phyloP scores from a whole-genome alignment of 1,140 invertebrate species.

The Aphis gossypii region DNA sequence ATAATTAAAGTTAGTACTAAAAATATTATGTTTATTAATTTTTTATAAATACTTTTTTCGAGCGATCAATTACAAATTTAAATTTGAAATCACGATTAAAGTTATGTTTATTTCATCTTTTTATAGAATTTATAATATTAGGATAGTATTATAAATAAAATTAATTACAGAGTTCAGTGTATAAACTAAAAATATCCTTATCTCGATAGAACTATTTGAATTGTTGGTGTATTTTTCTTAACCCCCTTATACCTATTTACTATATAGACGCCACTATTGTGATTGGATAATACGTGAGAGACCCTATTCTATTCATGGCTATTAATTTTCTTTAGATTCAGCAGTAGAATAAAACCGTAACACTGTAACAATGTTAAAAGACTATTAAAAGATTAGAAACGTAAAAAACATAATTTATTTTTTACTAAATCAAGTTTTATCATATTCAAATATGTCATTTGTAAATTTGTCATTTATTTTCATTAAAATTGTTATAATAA shows the following conservation, averaged over 20 bases:
- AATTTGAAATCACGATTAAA: neutral
- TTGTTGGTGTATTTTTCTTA: neutral
- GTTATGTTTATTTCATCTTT: neutral
- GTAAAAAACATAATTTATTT: neutral
- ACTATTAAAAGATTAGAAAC: neutral
- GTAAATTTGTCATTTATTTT: neutral
- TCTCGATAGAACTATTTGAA: neutral
- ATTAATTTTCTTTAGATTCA: conserved; percentile 15
- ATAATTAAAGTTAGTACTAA: no score
- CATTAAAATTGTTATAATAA: neutral
- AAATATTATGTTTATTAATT: no score
- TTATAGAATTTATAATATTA: conserved; percentile 14
- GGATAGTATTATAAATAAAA: neutral
- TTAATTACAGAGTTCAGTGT: neutral
- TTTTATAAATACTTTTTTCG: no score
- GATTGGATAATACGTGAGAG: neutral
- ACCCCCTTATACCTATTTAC: neutral
- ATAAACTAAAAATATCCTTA: conserved; percentile 12
- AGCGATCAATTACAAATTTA: neutral
- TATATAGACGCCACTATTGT: conserved; percentile 13
- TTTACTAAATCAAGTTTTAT: neutral
- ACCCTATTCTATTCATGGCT: conserved; percentile 16
- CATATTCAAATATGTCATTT: neutral
- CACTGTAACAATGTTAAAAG: neutral
- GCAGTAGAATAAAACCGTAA: neutral